Conservation (phyloP, 2,113 vertebrate genomes). For the Grammomys dolichurus region DNA sequence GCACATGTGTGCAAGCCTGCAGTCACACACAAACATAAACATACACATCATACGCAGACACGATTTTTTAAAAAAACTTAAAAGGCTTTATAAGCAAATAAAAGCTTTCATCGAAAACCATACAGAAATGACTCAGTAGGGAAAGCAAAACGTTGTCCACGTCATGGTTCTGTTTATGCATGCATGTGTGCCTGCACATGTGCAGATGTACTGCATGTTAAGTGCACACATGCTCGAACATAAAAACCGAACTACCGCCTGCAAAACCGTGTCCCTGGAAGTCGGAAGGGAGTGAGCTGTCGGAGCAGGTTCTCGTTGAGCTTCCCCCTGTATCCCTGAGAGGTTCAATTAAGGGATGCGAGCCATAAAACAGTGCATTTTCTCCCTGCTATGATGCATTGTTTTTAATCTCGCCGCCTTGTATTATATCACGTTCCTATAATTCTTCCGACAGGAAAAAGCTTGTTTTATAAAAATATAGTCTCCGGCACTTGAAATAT, state of each 20-base stretch:
- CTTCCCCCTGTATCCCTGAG: conserved; percentile 85
- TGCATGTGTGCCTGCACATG: rapidly evolving
- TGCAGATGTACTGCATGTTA: no score
- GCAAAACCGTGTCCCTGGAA: conserved; percentile 47
- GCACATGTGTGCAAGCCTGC: background rate
- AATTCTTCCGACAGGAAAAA: conserved; percentile 87
- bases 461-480: conserved; percentile 87
- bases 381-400: conserved; percentile 84
- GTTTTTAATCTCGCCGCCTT: conserved; percentile 88
- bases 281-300: conserved; percentile 78
- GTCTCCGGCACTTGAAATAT: conserved; percentile 84
- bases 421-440: conserved; percentile 85
- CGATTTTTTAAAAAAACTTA: background rate
- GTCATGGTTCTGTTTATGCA: rapidly evolving
- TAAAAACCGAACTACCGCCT: background rate
- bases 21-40: background rate
- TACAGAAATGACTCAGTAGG: background rate
- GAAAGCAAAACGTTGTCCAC: conserved; percentile 36
- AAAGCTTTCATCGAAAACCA: conserved; percentile 37
- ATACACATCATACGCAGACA: background rate
- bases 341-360: conserved; percentile 88
- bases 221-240: background rate
- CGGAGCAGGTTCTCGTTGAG: conserved; percentile 65
- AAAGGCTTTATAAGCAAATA: background rate
- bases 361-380: conserved; percentile 83